A percentile compares a stretch with the other conserved stretches of the same genome.
phyloP scores from a whole-genome alignment of 2,888 invertebrate species.

The Holacanthella duospinosa region DNA sequence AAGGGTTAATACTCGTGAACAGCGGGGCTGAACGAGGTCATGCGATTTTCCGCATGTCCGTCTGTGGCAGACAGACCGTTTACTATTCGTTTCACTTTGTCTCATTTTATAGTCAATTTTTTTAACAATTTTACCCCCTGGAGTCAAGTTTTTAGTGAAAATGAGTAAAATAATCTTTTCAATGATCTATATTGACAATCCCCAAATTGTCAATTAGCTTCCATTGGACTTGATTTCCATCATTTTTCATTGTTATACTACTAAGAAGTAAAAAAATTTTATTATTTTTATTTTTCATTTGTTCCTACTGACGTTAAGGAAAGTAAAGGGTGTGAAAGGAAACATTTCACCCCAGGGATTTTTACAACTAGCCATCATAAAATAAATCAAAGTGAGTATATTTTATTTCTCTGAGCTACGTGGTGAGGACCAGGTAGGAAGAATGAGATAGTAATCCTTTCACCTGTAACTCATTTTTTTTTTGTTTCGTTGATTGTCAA shows the following conservation, averaged over 20 bases:
- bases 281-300: background rate
- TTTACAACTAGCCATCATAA: background rate
- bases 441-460: background rate
- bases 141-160: no score
- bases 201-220: background rate
- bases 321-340: background rate
- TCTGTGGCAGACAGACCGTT: no score
- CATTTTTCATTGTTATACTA: no score
- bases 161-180: no score
- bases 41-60: no score
- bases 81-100: no score
- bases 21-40: no score
- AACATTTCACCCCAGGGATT: background rate
- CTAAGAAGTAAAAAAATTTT: background rate
- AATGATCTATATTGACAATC: background rate
- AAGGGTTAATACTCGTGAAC: no score
- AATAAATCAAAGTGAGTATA: constrained; percentile 1
- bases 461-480: background rate
- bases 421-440: background rate
- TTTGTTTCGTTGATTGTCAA: background rate
- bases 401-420: no score
- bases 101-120: no score
- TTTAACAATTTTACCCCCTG: no score
- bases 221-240: background rate
- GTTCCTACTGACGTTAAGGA: background rate